Conservation (phyloP, 2,797 vertebrate genomes). For the Myotis findleyi region DNA sequence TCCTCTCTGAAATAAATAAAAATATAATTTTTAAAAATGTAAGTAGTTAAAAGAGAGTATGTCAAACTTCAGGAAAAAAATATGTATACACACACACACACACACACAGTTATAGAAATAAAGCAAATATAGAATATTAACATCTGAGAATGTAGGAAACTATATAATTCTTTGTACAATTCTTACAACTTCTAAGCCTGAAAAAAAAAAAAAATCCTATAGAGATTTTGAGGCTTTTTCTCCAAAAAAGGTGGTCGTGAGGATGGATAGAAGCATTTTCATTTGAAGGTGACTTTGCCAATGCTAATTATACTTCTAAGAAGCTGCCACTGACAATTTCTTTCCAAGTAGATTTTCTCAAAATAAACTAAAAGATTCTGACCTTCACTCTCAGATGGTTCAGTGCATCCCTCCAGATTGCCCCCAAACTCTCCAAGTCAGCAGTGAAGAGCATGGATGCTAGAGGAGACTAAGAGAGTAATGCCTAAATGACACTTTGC, state of each 20-base stretch:
- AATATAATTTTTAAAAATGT: background rate
- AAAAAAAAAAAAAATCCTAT: background rate
- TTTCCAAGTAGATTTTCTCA: background rate
- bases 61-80: background rate
- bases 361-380: background rate
- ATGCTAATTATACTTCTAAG: background rate
- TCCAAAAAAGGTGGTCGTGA: background rate
- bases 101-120: background rate
- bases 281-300: background rate
- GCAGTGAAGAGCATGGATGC: accelerated
- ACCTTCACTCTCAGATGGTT: background rate
- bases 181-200: background rate
- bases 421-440: background rate
- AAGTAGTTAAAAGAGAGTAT: background rate
- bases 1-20: background rate
- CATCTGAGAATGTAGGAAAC: background rate
- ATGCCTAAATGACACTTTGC: accelerated
- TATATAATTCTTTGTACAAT: background rate
- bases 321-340: background rate
- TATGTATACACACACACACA: background rate
- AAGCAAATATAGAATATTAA: background rate
- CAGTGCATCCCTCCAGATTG: background rate
- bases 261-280: no score
- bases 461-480: background rate
- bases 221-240: background rate